These are phyloP conservation scores for Pseudomyrmex sp. DNA, from an alignment of 1,140 invertebrate genomes.

Conservation along the genomic window DNA sequence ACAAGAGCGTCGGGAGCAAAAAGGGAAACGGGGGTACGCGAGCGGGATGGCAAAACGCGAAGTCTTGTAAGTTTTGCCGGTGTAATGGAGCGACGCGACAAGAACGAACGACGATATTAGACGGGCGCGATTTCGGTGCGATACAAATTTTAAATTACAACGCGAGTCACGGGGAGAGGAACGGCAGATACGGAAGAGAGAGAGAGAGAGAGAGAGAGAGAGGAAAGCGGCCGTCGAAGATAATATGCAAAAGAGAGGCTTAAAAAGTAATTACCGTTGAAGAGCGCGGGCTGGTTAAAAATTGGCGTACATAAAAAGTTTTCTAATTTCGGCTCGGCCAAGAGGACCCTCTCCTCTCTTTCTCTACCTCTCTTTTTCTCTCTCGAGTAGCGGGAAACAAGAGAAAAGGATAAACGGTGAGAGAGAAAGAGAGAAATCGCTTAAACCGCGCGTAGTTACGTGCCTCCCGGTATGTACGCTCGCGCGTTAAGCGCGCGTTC, in stretches of 20 bases:
- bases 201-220: no score
- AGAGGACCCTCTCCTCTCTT: slow-evolving; percentile 13
- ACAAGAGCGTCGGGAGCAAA: slow-evolving; percentile 46
- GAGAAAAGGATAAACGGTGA: slow-evolving; percentile 7
- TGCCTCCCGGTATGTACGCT: slow-evolving; percentile 57
- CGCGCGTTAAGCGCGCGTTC: slow-evolving; percentile 44
- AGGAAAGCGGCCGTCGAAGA: slow-evolving; percentile 71
- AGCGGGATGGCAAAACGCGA: slow-evolving; percentile 38
- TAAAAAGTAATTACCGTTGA: slow-evolving; percentile 85
- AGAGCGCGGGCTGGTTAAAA: slow-evolving; percentile 83
- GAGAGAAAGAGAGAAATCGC: background rate
- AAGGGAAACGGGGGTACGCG: slow-evolving; percentile 21
- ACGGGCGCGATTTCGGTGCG: slow-evolving; percentile 54
- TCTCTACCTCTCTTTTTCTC: no score
- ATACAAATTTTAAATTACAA: slow-evolving; percentile 76
- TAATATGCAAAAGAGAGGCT: slow-evolving; percentile 84
- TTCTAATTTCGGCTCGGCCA: slow-evolving; percentile 82
- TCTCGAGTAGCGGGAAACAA: no score
- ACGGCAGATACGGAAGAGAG: background rate
- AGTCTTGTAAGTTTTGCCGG: slow-evolving; percentile 49
- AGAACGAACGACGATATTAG: slow-evolving; percentile 51
- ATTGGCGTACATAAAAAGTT: slow-evolving; percentile 85
- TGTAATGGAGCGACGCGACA: slow-evolving; percentile 30
- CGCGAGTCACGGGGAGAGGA: slow-evolving; percentile 38
- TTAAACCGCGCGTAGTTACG: slow-evolving; percentile 63